Base-by-base conservation (phyloP, 2,113 vertebrate species). In the Empidonax traillii region DNA sequence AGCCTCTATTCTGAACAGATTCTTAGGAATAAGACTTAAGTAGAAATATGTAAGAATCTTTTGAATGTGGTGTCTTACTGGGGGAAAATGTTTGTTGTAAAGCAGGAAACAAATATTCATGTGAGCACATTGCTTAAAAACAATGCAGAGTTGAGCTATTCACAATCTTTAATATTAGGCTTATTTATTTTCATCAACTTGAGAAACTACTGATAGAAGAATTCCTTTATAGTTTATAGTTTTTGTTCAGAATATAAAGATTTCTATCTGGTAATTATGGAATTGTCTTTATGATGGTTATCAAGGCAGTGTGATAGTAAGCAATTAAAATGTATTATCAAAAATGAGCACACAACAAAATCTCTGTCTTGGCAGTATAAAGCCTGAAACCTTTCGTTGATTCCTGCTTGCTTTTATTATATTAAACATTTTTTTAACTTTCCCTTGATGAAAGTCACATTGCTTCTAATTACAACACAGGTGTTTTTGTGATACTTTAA, bases 221-320 rank as follows among this genome's bases (percentile, higher is more conserved):
- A 93, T 80, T 72, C 28, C 47, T 88, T 95, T 92, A 17, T 88
- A 85, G 47, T 28, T 78, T 63, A 74, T 72, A 56, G 43, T 65
- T 46, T 30, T 12, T 76, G 18, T 85, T 92, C 63, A 69, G 43
- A 94, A 85, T 33, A 74, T 84, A 74, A 82, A 83, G 53, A 87
- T 83, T 91, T 69, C 4, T 81, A 86, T 88, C 61, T 79, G 20
- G 37, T 66, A 95, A 95, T 97, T 96, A 92, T 78, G 62, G 75
- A 95, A 89, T 94, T 96, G 46, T 88, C 73, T 90, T 93, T 88
- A 44, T 89, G 56, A 91, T 96, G 71, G 84, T 84, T 96, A 95
- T 94, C 87, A 93, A 93, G 61, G 62, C 37, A 88, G 41, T 84
- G 46, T 80, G 76, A 95, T 93, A 96, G 69, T 46, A 92, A 97